phyloP scores from a whole-genome alignment of 1,140 invertebrate species.

The Drosophila melanogaster region DNA sequence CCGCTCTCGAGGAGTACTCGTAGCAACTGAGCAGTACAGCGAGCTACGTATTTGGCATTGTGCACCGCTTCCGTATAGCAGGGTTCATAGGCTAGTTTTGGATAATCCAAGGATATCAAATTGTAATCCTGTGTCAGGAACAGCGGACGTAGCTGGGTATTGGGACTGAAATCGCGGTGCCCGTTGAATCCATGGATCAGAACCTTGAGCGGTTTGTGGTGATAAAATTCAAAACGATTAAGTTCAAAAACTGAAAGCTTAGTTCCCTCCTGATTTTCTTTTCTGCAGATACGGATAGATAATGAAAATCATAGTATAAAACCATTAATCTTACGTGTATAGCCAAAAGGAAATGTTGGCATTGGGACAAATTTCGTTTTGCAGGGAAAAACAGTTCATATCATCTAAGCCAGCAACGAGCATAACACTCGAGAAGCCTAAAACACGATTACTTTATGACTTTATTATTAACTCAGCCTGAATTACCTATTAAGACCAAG shows the following conservation, averaged over 20 bases:
- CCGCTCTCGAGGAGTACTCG: rapidly evolving
- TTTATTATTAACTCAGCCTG: not conserved
- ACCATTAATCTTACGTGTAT: conserved; percentile 27
- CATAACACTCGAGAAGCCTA: conserved; percentile 1
- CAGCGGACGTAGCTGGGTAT: conserved; percentile 4
- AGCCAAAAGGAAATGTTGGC: conserved; percentile 36
- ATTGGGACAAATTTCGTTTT: conserved; percentile 27
- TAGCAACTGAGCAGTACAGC: conserved; percentile 27
- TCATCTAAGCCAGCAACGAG: not conserved
- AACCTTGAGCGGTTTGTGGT: conserved; percentile 13
- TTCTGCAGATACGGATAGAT: not conserved
- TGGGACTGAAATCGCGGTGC: conserved; percentile 2
- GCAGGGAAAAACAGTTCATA: conserved; percentile 6
- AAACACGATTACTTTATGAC: not conserved
- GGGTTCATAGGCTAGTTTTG: conserved; percentile 9
- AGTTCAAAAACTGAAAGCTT: not conserved
- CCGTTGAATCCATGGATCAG: conserved; percentile 41
- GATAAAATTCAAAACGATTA: not conserved
- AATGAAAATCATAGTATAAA: not conserved
- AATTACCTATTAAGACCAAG: conserved; percentile 23
- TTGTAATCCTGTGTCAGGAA: not conserved
- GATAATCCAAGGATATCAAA: conserved; percentile 30
- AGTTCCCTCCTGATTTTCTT: not conserved
- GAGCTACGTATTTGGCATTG: conserved; percentile 17
- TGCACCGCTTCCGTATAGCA: conserved; percentile 35